Evolutionary conservation across 2,888 invertebrate genomes (phyloP), one percentile per base, ranked within the genome.

Genomic region (Amphiduros pacificus): DNA sequence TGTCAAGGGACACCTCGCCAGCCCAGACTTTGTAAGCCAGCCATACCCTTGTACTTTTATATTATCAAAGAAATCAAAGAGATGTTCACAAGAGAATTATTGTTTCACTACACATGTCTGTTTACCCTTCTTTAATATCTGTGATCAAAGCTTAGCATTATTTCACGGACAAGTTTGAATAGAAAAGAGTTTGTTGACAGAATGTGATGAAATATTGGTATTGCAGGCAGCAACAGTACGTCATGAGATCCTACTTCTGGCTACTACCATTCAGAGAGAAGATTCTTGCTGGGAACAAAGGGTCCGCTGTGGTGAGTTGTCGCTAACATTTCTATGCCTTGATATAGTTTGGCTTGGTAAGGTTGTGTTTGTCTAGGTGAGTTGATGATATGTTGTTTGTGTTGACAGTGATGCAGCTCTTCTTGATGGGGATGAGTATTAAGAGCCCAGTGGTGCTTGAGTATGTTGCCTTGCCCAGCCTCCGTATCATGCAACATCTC

Each of bases 221-320:
- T 11, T 36, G 26, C 55, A 79, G 79, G 77, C 77, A 31, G 86
- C 89, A 2, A 88, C 90, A 1, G 92, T 95, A 0, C 88, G 94
- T 2, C 93, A 95, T 75, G 91, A 96, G 80, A 94, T 97, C 81
- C 87, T 93, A 9, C 84, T 97, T 17, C 83, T 97, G 28, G 92
- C 94, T 0, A 90, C 92, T 0, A 86, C 95, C 51, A 89, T 96
- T 1, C 91, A 93, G 73, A 93, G 93, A 70, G 93, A 95, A 76
- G 97, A 97, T 80, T 89, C 91, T 2, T 95, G 94, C 78, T 97
- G 97, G 97, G 96, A 97, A 80, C 89, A 91, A 66, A 90, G 96
- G 75, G 85, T 97, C 0, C 88, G 92, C 78, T 77, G 77, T 74
- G 79, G 80, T 81, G 60, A 64, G 78, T 74, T n/a, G n/a, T n/a